Conservation (phyloP, 2,113 vertebrate genomes). For the Prionailurus viverrinus region DNA sequence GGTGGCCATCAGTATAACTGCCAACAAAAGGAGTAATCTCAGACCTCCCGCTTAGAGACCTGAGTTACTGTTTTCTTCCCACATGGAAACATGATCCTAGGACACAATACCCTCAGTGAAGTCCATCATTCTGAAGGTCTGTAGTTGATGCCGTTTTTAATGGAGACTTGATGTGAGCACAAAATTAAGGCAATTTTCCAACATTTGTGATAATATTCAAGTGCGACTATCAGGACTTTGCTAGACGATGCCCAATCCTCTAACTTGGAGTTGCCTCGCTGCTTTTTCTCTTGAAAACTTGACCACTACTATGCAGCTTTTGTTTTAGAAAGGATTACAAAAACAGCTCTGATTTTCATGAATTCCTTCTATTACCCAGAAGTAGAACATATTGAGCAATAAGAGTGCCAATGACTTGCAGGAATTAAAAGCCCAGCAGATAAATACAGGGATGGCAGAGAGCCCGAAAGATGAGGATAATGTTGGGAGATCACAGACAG, state of each 20-base stretch:
- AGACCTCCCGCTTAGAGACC: not conserved
- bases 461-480: not conserved
- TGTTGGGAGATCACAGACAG: not conserved
- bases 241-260: not conserved
- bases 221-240: not conserved
- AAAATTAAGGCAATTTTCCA: not conserved
- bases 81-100: not conserved
- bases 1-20: not conserved
- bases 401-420: not conserved
- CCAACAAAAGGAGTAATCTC: not conserved
- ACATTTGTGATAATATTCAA: not conserved
- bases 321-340: not conserved
- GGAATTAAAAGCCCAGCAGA: not conserved
- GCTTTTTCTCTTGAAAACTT: not conserved
- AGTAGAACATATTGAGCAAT: slow-evolving; percentile 25
- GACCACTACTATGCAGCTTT: not conserved
- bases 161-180: not conserved
- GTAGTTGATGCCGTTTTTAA: not conserved
- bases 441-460: slow-evolving; percentile 12
- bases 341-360: not conserved
- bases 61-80: not conserved
- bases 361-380: not conserved
- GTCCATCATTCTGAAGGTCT: not conserved
- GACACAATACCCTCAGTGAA: not conserved
- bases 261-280: not conserved